phyloP scores from a whole-genome alignment of 2,888 invertebrate genomes.

The Phrixothrix hirtus region DNA sequence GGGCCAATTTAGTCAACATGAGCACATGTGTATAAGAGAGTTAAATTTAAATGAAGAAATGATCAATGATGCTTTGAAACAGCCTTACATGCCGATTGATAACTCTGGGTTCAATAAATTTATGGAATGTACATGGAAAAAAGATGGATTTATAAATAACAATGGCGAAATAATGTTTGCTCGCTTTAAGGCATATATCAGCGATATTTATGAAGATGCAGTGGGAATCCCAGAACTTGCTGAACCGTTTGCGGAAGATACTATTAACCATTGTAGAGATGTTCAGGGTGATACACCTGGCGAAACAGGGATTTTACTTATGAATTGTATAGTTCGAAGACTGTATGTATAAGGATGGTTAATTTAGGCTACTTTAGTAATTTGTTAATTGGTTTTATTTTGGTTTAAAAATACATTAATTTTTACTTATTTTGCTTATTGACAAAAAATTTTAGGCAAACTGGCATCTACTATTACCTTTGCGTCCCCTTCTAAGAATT shows the following conservation, averaged over 20 bases:
- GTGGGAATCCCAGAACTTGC: constrained; percentile 11
- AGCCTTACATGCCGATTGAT: constrained; percentile 18
- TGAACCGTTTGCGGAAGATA: constrained; percentile 13
- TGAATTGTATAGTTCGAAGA: constrained; percentile 15
- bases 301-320: constrained; percentile 9
- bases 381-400: too few relatives aligned
- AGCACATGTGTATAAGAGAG: constrained; percentile 9
- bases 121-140: constrained; percentile 23
- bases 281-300: constrained; percentile 12
- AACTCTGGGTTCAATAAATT: constrained; percentile 12
- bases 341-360: constrained; percentile 10
- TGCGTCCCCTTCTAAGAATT: too few relatives aligned
- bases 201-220: constrained; percentile 8
- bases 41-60: constrained; percentile 5
- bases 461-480: too few relatives aligned
- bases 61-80: constrained; percentile 8
- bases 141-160: constrained; percentile 13
- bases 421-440: too few relatives aligned
- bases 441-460: too few relatives aligned
- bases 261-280: constrained; percentile 8
- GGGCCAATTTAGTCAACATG: constrained; percentile 13
- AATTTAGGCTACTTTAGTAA: too few relatives aligned
- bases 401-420: too few relatives aligned
- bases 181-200: constrained; percentile 6
- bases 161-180: constrained; percentile 9